These are phyloP conservation scores for Myiozetetes cayanensis DNA, from an alignment of 2,113 vertebrate genomes.

Conservation along the genomic window DNA sequence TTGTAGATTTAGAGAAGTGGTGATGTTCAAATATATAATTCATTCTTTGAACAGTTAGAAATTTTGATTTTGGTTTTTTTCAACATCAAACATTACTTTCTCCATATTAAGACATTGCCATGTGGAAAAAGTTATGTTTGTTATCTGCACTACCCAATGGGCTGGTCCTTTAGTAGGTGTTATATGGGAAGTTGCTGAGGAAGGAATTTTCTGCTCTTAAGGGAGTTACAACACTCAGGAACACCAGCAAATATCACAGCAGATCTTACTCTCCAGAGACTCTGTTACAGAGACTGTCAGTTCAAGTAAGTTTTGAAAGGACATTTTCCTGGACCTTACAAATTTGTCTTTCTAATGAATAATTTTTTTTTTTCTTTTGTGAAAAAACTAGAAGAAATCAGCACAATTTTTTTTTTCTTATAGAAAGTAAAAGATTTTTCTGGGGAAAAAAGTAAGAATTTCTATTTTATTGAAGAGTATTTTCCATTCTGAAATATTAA, in stretches of 20 bases:
- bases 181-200: background rate
- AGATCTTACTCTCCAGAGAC: background rate
- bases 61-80: background rate
- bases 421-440: background rate
- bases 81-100: background rate
- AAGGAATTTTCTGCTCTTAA: background rate
- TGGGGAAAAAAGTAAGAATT: background rate
- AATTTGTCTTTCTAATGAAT: background rate
- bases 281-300: background rate
- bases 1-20: background rate
- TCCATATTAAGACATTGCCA: background rate
- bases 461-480: background rate
- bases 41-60: background rate
- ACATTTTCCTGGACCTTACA: background rate
- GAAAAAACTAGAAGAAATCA: background rate
- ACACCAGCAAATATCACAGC: background rate
- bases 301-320: background rate
- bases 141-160: background rate
- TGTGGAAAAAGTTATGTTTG: background rate
- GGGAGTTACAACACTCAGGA: background rate
- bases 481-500: background rate
- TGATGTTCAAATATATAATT: background rate
- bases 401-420: background rate
- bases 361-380: background rate
- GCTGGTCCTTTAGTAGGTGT: background rate